Conservation (phyloP, 2,888 invertebrate species). For the Ormyrus nitidulus region DNA sequence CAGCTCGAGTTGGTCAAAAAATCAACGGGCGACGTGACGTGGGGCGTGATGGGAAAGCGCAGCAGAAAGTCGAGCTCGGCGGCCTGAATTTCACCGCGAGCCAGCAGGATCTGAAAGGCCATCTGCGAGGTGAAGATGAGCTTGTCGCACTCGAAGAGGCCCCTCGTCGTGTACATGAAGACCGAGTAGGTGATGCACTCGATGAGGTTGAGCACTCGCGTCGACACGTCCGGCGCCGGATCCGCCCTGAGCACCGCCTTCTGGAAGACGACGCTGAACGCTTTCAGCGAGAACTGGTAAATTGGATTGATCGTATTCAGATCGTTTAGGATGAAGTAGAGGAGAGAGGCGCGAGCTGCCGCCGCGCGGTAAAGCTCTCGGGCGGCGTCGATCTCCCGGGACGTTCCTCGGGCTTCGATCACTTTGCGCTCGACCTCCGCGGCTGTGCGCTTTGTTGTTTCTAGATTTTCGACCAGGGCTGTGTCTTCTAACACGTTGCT, state of each 20-base stretch:
- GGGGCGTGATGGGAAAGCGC: constrained; percentile 93
- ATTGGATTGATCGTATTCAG: constrained; percentile 97
- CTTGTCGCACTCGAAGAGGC: constrained; percentile 97
- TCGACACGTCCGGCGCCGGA: constrained; percentile 85
- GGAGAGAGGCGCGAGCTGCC: constrained; percentile 92
- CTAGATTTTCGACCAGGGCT: constrained; percentile 95
- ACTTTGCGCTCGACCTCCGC: constrained; percentile 97
- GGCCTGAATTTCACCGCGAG: constrained; percentile 90
- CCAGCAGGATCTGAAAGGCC: constrained; percentile 93
- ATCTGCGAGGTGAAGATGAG: constrained; percentile 97
- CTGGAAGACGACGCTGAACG: constrained; percentile 98
- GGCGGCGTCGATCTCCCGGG: constrained; percentile 93
- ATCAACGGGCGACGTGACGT: constrained; percentile 95
- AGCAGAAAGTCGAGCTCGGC: constrained; percentile 94
- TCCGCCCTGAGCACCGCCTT: constrained; percentile 95
- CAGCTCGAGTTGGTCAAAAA: constrained; percentile 94
- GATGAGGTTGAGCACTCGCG: constrained; percentile 91
- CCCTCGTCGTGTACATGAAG: constrained; percentile 95
- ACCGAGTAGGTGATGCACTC: constrained; percentile 96
- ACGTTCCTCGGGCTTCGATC: constrained; percentile 93
- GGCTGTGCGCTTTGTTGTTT: constrained; percentile 96
- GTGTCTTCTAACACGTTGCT: constrained; percentile 96
- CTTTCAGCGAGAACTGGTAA: constrained; percentile 97
- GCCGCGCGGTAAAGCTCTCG: constrained; percentile 92
- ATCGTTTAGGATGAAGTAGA: constrained; percentile 97